Conservation (phyloP, 2,888 invertebrate genomes). For the Syritta pipiens region DNA sequence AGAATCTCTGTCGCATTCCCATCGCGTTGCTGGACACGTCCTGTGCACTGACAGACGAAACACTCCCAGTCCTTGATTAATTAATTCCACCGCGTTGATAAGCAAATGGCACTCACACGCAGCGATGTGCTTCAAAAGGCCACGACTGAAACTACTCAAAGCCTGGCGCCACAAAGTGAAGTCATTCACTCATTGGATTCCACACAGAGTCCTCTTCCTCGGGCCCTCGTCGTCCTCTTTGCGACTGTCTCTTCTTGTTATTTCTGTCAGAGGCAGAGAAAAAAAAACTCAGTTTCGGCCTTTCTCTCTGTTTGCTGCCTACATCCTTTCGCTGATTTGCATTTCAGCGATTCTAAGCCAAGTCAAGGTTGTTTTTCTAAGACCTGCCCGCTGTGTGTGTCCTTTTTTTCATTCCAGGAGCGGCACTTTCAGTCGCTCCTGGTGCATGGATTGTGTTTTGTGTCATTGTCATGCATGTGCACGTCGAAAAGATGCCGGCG, state of each 20-base stretch:
- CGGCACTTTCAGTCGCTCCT: too few relatives aligned
- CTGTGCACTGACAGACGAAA: too few relatives aligned
- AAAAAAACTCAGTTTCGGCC: not conserved
- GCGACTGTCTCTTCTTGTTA: conserved; percentile 11
- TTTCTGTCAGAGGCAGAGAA: conserved; percentile 4
- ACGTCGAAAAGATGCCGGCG: conserved; percentile 48
- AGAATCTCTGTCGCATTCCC: too few relatives aligned
- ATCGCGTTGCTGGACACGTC: too few relatives aligned
- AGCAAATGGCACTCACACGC: too few relatives aligned
- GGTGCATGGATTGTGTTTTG: too few relatives aligned
- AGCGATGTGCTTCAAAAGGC: too few relatives aligned
- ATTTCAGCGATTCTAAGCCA: conserved; percentile 31
- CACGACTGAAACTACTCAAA: conserved; percentile 7
- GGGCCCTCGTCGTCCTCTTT: conserved; percentile 20
- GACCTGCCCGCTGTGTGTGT: too few relatives aligned
- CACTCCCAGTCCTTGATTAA: too few relatives aligned
- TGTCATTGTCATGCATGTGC: conserved; percentile 58
- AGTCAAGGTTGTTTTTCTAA: conserved; percentile 58
- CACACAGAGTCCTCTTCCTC: conserved; percentile 42
- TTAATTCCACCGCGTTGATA: too few relatives aligned
- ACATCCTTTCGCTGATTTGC: conserved; percentile 24
- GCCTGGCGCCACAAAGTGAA: conserved; percentile 25
- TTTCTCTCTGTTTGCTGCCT: not conserved
- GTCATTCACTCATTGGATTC: conserved; percentile 50
- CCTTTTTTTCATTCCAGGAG: too few relatives aligned